Percentiles rank a stretch among this genome's conserved stretches.
These are phyloP conservation scores for Drosophila aldrichi DNA, from an alignment of 2,888 invertebrate genomes.

Conservation along the genomic window DNA sequence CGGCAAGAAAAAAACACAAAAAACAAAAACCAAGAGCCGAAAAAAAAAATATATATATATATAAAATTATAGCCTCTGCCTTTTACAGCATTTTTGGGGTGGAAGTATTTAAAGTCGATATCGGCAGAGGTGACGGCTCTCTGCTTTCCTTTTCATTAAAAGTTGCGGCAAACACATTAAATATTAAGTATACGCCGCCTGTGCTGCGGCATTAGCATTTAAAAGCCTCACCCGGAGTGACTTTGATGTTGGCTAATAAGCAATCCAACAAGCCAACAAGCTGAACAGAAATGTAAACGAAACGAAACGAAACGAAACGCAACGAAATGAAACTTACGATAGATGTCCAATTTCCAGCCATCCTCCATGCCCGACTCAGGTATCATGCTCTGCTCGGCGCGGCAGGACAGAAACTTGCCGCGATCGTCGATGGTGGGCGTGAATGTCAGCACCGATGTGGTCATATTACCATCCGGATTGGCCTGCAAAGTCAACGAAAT, in stretches of 20 bases:
- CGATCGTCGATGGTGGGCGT: conserved; percentile 92
- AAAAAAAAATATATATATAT: background rate
- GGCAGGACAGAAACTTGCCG: conserved; percentile 91
- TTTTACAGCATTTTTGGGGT: conserved; percentile 49
- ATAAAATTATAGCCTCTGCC: conserved; percentile 34
- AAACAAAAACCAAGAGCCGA: background rate
- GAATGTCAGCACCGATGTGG: conserved; percentile 91
- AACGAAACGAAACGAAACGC: conserved; percentile 30
- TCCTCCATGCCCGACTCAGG: conserved; percentile 91
- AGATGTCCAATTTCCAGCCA: conserved; percentile 92
- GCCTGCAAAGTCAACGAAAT: conserved; percentile 69
- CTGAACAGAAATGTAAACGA: background rate
- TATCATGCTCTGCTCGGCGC: conserved; percentile 91
- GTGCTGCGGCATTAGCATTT: conserved; percentile 22
- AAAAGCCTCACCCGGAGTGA: conserved; percentile 15
- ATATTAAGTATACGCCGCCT: conserved; percentile 64
- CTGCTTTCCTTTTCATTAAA: conserved; percentile 71
- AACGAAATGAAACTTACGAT: conserved; percentile 89
- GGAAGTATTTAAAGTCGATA: conserved; percentile 60
- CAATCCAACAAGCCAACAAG: conserved; percentile 1
- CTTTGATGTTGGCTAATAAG: conserved; percentile 54
- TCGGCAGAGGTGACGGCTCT: conserved; percentile 15
- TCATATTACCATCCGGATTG: conserved; percentile 89
- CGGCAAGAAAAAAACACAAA: conserved; percentile 23
- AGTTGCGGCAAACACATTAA: conserved; percentile 66